Evolutionary conservation across 23 tunicate species (phyloP).

Genomic region (Halocynthia aurantium): DNA sequence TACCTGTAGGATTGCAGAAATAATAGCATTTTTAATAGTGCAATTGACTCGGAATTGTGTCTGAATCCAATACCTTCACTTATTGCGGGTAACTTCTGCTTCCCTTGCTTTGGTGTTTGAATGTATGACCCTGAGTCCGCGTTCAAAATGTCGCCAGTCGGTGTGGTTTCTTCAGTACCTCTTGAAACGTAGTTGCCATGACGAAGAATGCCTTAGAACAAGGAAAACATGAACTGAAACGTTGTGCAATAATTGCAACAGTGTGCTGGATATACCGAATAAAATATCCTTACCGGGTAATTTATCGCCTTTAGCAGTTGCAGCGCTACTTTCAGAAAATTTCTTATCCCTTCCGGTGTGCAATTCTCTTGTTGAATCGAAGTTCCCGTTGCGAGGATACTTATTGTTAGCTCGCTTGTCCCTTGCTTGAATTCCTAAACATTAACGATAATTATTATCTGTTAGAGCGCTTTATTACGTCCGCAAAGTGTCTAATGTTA

Average conservation of each 20-base stretch:
- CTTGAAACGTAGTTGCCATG: slow-evolving; percentile 6
- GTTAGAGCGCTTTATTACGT: too few species aligned
- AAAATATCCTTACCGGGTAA: slow-evolving; percentile 2
- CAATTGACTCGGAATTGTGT: neutral
- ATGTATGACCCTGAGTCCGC: slow-evolving; percentile 62
- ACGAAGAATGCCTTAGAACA: neutral
- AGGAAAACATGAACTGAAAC: neutral
- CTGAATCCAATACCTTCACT: slow-evolving; percentile 34
- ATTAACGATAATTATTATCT: too few species aligned
- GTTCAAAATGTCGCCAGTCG: slow-evolving; percentile 27
- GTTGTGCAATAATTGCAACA: neutral
- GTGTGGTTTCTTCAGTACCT: slow-evolving; percentile 27
- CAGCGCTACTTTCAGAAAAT: neutral
- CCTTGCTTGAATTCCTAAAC: too few species aligned
- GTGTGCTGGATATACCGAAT: neutral
- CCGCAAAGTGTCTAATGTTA: too few species aligned
- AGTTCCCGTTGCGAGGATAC: too few species aligned
- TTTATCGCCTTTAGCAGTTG: neutral
- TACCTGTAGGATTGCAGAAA: too few species aligned
- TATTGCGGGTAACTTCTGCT: slow-evolving; percentile 28
- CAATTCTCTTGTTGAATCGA: too few species aligned
- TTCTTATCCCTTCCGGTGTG: neutral
- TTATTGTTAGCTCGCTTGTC: too few species aligned
- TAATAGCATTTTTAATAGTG: too few species aligned
- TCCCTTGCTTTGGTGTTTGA: slow-evolving; percentile 61